Base-by-base conservation (phyloP, 2,113 vertebrate species). In the Takifugu flavidus region DNA sequence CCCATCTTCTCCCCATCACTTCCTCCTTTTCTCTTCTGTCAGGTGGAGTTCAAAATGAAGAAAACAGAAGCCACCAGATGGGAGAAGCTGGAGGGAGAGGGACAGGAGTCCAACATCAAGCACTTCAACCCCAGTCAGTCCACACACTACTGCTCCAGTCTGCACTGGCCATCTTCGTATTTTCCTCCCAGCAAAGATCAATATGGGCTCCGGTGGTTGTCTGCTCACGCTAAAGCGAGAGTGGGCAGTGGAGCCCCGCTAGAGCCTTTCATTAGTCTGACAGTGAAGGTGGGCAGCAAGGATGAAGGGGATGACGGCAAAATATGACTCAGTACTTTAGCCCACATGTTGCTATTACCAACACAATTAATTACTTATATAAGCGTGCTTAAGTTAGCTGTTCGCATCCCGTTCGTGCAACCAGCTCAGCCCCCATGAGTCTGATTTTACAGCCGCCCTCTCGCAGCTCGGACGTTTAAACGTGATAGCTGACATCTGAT, bases 11-110 rank as follows among this genome's bases (percentile, higher is more conserved):
- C 45, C 25, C 51, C 25, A 12, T 12, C 28, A 10, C 6, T 52
- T 3, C 26, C 26, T 27, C 11, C 44, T 15, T 20, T 52, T 25
- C 72, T 74, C 51, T 44, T 10, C 71, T 59, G 65, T 45, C 84
- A 98, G 96, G 88, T 99, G 86, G 97, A 99, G 88, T 94, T 98
- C 88, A 98, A 96, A 91, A 93, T 98, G 94, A 98, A 94, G 91
- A 99, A 99, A 80, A 91, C 92, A 5, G 96, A 98, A 72, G 94
- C 91, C 63, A 87, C 93, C 72, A 93, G 94, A 90, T 99, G 97
- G 97, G 96, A 98, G 83, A 96, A 92, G 76, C 90, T 99, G 82
- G 95, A 98, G 77, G 94, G 94, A 49, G 90, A 95, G 67, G 92
- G 88, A 81, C 85, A 89, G 58, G 82, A 86, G 79, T 81, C 89